These are phyloP conservation scores for Austrofundulus limnaeus DNA, from an alignment of 2,113 vertebrate genomes.

Conservation along the genomic window DNA sequence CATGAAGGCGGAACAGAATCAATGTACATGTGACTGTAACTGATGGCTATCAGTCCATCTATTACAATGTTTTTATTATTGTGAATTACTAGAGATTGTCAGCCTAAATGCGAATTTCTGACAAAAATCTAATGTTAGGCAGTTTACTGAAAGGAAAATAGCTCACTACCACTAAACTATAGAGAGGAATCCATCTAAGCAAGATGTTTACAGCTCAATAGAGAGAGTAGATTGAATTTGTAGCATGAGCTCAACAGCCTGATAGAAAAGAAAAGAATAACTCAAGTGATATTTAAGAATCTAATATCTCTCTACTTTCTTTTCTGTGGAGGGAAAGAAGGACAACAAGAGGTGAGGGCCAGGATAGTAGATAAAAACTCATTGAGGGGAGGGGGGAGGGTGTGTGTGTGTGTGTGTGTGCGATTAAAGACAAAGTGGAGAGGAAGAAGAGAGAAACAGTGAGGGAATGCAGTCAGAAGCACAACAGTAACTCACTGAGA, in stretches of 20 bases:
- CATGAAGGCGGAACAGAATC: constrained; percentile 16
- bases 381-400: constrained; percentile 5
- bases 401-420: constrained; percentile 8
- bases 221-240: constrained; percentile 13
- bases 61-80: neutral
- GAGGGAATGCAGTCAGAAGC: constrained; percentile 26
- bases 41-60: constrained; percentile 18
- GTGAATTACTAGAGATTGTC: neutral
- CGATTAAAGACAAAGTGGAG: constrained; percentile 35
- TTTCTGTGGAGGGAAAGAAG: constrained; percentile 7
- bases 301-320: constrained; percentile 13
- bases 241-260: neutral
- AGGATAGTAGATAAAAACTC: constrained; percentile 39
- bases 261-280: constrained; percentile 13
- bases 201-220: constrained; percentile 12
- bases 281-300: constrained; percentile 6
- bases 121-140: neutral
- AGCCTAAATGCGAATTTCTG: constrained; percentile 1
- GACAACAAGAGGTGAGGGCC: constrained; percentile 60
- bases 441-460: constrained; percentile 12
- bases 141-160: constrained; percentile 10
- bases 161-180: neutral
- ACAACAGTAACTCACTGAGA: constrained; percentile 55
- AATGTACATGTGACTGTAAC: constrained; percentile 12
- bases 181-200: neutral